Percentiles rank a stretch among this genome's conserved stretches.
Evolutionary conservation across 2,113 vertebrate species (phyloP).

Genomic region (Myotis brandtii): DNA sequence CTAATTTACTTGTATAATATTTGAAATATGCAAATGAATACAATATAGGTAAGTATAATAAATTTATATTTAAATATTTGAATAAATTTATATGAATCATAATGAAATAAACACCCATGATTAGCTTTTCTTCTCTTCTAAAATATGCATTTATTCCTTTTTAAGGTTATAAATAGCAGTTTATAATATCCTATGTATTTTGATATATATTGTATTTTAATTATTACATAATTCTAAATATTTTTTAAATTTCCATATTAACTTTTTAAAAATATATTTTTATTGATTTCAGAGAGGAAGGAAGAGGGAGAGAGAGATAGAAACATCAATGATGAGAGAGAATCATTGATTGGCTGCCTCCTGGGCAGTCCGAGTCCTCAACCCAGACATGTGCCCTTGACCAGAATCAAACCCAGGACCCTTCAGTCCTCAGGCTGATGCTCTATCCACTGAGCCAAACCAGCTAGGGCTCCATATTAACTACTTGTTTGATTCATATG

Average conservation of each 20-base stretch:
- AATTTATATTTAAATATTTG: not conserved
- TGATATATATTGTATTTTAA: not conserved
- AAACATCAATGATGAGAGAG: no score
- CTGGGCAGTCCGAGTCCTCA: no score
- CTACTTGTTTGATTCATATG: not conserved
- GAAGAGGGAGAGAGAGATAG: no score
- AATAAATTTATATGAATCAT: not conserved
- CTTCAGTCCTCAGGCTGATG: no score
- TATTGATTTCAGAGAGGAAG: no score
- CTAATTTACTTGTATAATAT: not conserved
- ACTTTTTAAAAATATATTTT: no score
- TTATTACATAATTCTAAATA: not conserved
- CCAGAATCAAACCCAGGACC: no score
- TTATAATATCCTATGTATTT: not conserved
- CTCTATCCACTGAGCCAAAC: no score
- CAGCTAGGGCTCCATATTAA: not conserved
- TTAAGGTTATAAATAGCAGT: not conserved
- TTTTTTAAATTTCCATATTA: not conserved
- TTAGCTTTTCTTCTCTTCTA: not conserved
- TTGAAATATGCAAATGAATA: not conserved
- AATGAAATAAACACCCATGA: not conserved
- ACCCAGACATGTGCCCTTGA: no score
- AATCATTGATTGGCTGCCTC: no score
- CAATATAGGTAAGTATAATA: not conserved
- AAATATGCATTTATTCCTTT: not conserved